Evolutionary conservation across 2,888 invertebrate species (phyloP).

Genomic region (Endomychus coccineus): DNA sequence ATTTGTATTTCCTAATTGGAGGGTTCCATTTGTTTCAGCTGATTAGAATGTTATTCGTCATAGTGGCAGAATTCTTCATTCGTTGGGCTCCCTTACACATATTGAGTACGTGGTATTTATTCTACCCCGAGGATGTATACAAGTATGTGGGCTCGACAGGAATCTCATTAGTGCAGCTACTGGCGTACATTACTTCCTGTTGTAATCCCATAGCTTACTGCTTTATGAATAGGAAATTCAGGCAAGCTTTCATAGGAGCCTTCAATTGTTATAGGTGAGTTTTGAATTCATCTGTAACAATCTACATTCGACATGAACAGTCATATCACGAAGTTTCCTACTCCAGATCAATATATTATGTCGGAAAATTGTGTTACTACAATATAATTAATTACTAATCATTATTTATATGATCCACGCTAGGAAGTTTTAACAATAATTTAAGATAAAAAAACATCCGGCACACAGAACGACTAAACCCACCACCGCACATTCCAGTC

Average conservation of each 20-base stretch:
- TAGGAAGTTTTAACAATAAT: too few relatives aligned
- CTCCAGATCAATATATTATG: too few relatives aligned
- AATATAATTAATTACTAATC: too few relatives aligned
- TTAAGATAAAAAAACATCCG: too few relatives aligned
- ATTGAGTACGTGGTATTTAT: constrained; percentile 69
- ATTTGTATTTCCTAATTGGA: too few relatives aligned
- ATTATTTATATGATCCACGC: too few relatives aligned
- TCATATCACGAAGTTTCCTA: too few relatives aligned
- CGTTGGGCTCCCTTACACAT: constrained; percentile 86
- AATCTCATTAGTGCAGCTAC: constrained; percentile 63
- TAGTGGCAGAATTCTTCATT: constrained; percentile 86
- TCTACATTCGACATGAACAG: too few relatives aligned
- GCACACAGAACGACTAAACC: too few relatives aligned
- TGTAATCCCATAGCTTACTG: constrained; percentile 90
- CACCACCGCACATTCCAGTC: too few relatives aligned
- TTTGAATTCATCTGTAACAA: too few relatives aligned
- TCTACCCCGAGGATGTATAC: constrained; percentile 64
- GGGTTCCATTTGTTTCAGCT: constrained; percentile 49
- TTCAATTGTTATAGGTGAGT: constrained; percentile 58
- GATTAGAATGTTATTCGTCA: constrained; percentile 81
- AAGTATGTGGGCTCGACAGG: constrained; percentile 64
- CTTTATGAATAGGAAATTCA: constrained; percentile 84
- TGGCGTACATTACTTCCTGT: constrained; percentile 77
- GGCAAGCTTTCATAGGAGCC: constrained; percentile 70
- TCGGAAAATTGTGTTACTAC: too few relatives aligned